Percentiles rank a stretch among this genome's conserved stretches.
These are phyloP conservation scores for Lottia scabra DNA, from an alignment of 2,888 invertebrate species.

Conservation along the genomic window DNA sequence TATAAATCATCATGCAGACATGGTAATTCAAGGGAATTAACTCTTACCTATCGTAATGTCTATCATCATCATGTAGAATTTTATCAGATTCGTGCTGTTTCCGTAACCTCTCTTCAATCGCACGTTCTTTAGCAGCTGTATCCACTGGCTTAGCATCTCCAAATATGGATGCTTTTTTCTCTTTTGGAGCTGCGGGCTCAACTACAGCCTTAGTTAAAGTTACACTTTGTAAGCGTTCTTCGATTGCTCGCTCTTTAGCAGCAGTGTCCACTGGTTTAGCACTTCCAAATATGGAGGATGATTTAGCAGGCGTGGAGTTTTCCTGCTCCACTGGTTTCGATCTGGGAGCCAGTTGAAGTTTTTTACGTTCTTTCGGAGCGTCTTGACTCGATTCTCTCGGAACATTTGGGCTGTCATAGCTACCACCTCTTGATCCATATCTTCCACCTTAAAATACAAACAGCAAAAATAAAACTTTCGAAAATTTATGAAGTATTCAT, in stretches of 20 bases:
- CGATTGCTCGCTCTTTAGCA: conserved; percentile 89
- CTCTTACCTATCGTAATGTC: conserved; percentile 19
- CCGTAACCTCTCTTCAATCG: conserved; percentile 87
- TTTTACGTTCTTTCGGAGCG: conserved; percentile 76
- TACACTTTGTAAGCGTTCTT: conserved; percentile 77
- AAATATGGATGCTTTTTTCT: conserved; percentile 78
- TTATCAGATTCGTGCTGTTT: conserved; percentile 31
- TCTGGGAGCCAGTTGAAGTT: conserved; percentile 84
- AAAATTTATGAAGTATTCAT: no score
- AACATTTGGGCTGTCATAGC: conserved; percentile 11
- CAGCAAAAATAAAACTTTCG: no score
- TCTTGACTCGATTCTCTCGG: conserved; percentile 30
- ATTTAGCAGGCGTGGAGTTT: conserved; percentile 34
- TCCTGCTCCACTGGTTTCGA: conserved; percentile 78
- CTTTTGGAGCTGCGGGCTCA: conserved; percentile 20
- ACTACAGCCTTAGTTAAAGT: conserved; percentile 12
- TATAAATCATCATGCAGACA: no score
- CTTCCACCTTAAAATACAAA: conserved; percentile 17
- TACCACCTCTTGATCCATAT: conserved; percentile 36
- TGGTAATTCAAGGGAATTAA: no score
- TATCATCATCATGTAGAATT: conserved; percentile 39
- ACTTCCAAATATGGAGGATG: conserved; percentile 87
- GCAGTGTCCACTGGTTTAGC: conserved; percentile 96
- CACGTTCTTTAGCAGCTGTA: conserved; percentile 88
- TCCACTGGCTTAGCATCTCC: conserved; percentile 95